Base-by-base conservation (phyloP, 30 jellyfish, hydroid and myxozoan genomes). In the Chrysaora quinquecirrha region DNA sequence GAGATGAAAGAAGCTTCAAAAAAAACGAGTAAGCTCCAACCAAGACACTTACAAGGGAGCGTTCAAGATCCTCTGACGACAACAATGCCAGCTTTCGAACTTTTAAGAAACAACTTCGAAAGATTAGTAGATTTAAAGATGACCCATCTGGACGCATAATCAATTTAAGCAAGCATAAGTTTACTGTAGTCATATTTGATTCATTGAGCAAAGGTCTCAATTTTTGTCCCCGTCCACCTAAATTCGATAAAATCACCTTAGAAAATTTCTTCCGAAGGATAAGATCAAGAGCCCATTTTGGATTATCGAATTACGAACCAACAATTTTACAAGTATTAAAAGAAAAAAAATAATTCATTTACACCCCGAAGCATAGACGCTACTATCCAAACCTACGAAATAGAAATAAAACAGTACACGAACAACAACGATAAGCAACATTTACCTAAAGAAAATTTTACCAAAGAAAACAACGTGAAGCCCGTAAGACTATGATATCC, bases 201-300 rank as follows among this genome's bases (percentile, higher is more conserved):
- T 27, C 54, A 52, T 61, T 75, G 25, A 75, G 63, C 34, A 75
- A 75, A 75, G 87, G 77, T 27, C 87, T 75, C 28, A 75, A 75
- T 78, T 56, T 75, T 34, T 75, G 87, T 60, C 87, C 77, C 46
- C 75, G 87, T 78, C 77, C 47, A 52, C 64, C 87, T 1, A n/a
- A 21, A 0, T 75, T 48, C 46, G 77, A 75, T 34, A 75, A 75
- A 75, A 9, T 50, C 64, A 75, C 28, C 1, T 38, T 52, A 29
- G 58, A 74, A 74, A 49, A 47, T 20, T 29, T 64, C 24, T 64
- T 64, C 7, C 14, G 52, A 32, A 64, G 76, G 52, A 23, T 64
- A 64, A 10, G 76, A 32, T 27, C 24, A 24, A 52, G 68, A 64
- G 76, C 76, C 7, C 52, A 64, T 23, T 64, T 64, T 56, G 52